Conservation (phyloP, 2,888 invertebrate genomes). For the Caradrina kadenii region DNA sequence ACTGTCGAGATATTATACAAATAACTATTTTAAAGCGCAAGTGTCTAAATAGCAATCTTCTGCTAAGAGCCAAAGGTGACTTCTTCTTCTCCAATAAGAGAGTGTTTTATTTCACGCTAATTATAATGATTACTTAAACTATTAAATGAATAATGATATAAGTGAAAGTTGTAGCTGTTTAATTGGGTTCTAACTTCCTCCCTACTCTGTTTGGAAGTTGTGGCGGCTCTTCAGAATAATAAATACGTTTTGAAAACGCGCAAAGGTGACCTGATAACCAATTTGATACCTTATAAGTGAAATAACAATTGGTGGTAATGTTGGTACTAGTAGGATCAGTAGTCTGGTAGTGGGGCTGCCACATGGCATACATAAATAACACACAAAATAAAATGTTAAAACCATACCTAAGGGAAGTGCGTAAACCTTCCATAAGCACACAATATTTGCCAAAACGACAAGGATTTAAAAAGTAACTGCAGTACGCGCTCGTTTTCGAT, state of each 20-base stretch:
- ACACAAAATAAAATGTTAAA: conserved; percentile 38
- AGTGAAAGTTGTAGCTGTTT: conserved; percentile 17
- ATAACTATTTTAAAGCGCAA: too few species aligned
- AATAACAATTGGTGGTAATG: neutral
- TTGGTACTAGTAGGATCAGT: neutral
- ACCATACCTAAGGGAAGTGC: neutral
- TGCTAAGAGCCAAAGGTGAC: too few species aligned
- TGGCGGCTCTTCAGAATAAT: conserved; percentile 1
- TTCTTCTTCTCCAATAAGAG: too few species aligned
- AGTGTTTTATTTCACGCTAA: neutral
- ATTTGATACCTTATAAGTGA: neutral
- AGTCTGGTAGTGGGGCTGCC: neutral
- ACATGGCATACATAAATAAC: conserved; percentile 1
- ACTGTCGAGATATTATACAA: too few species aligned
- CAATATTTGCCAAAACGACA: conserved; percentile 35
- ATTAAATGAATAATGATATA: conserved; percentile 10
- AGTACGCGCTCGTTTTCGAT: conserved; percentile 28
- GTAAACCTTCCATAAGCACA: conserved; percentile 20
- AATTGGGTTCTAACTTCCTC: conserved; percentile 24
- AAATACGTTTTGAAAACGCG: neutral
- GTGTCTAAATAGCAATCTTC: too few species aligned
- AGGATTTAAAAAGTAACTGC: conserved; percentile 42
- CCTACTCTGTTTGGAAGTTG: conserved; percentile 11
- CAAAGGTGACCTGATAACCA: neutral
- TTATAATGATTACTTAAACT: neutral